Percentiles rank a stretch among this genome's conserved stretches.
phyloP scores from a whole-genome alignment of 2,113 vertebrate genomes.

The Menidia beryllina region DNA sequence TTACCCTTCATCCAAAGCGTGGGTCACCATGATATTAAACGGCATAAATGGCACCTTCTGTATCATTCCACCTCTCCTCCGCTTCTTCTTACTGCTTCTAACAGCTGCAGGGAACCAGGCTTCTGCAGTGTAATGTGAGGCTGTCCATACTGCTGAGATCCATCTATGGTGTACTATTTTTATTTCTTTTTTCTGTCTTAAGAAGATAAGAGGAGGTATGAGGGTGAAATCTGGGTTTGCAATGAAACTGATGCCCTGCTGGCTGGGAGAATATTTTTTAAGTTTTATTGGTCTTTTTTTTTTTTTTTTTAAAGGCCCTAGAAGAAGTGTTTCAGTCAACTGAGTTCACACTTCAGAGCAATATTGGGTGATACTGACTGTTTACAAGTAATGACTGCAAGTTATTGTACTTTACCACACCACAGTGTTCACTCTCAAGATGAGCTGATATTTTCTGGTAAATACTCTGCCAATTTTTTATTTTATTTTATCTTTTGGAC shows the following conservation, averaged over 20 bases:
- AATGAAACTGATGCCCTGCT: constrained; percentile 16
- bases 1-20: constrained; percentile 68
- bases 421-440: constrained; percentile 20
- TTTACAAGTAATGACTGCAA: constrained; percentile 30
- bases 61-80: constrained; percentile 23
- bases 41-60: constrained; percentile 7
- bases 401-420: constrained; percentile 32
- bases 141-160: constrained; percentile 12
- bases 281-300: constrained; percentile 14
- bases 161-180: not conserved
- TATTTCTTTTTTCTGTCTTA: not conserved
- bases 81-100: constrained; percentile 23
- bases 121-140: constrained; percentile 33
- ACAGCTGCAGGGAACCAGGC: constrained; percentile 23
- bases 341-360: not conserved
- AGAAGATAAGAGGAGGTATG: constrained; percentile 2
- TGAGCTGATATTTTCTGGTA: not conserved
- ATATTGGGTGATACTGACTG: constrained; percentile 6
- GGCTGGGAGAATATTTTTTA: constrained; percentile 8
- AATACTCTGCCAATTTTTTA: constrained; percentile 16
- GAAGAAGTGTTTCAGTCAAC: not conserved
- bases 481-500: no score
- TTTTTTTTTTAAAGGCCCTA: no score
- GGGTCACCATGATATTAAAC: constrained; percentile 24
- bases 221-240: not conserved